Base-by-base conservation (phyloP, 2,113 vertebrate species). In the Sinocyclocheilus anophthalmus region DNA sequence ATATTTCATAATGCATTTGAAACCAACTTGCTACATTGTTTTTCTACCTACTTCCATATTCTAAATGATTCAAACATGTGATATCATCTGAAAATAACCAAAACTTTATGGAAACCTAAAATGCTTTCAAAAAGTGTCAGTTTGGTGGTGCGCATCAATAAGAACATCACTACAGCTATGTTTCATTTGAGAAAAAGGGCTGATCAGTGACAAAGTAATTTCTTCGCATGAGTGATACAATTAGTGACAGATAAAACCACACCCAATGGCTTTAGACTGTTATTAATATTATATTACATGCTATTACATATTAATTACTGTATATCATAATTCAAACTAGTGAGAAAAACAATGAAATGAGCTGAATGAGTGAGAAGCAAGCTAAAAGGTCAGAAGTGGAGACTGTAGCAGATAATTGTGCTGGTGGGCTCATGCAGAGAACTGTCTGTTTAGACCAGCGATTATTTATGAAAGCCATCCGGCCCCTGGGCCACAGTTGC, bases 401-500 rank as follows among this genome's bases (percentile, higher is more conserved):
- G 37, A 77, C 70, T 82, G 55, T 11, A 84, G 80, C 79, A 78
- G 87, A 92, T 91, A 92, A 93, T 89, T 65, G 80, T 77, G 45
- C 45, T 48, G 45, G 10, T 48, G 10, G 11, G 63, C 87, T 65
- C 81, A 65, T 24, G 18, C 59, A 67, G 48, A 77, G 37, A 69
- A 92, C 67, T 48, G 77, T 61, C 70, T 81, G 61, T 83, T 83
- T 90, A 88, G 86, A 82, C 0, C 0, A 88, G 85, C 72, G 24
- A 22, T 91, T 91, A 75, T 92, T 93, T 93, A 93, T 91, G 91
- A 92, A 93, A 91, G 88, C 79, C 88, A 91, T 88, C 80, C 88
- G 20, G 2, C 55, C 69, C 86, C 57, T 48, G 81, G 90, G 84
- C 91, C 90, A 77, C 82, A 88, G 92, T 92, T 93, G 85, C 90